Base-by-base conservation (phyloP, 2,113 vertebrate genomes). In the Calidris pugnax region DNA sequence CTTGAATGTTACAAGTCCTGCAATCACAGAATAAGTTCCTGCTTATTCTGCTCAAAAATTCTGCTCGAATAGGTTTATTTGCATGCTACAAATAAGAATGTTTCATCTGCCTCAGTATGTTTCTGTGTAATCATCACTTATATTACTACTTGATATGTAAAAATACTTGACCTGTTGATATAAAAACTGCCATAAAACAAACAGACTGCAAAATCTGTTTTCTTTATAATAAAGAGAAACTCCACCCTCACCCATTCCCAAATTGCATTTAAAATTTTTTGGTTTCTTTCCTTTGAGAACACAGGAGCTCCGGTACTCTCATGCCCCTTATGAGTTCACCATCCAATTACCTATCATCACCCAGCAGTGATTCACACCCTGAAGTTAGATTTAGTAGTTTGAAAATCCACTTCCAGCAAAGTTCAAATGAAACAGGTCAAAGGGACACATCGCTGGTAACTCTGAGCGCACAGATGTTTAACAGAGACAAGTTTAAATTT, bases 271-370 rank as follows among this genome's bases (percentile, higher is more conserved):
- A 92, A 60, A 66, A 43, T 59, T 93, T 93, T 96, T 94, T 87
- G 28, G 21, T 89, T 32, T 77, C 53, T 96, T 97, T 97, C 96
- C 97, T 98, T 98, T 98, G 97, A 98, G 98, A 98, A 98, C 95
- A 79, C 39, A n/a, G 28, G 48, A 77, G 75, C 85, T 71, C 79
- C 30, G 6, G 75, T 85, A 81, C 95, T 98, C 97, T 97, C 98
- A 98, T 98, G 97, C 89, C 94, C 93, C 64, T 94, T 45, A 22
- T 96, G 93, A 97, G 77, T 66, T 97, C 91, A 76, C 88, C 90
- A 74, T 96, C 97, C 97, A 98, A 94, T 97, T 97, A 97, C 76
- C 97, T 98, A 95, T 98, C 98, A 98, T 97, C 97, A 37, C 97
- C 69, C 93, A 95, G 84, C 84, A 97, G 88, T 97, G 96, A 96